Conservation (phyloP, 2,888 invertebrate species). For the Pristionchus fissidentatus region DNA sequence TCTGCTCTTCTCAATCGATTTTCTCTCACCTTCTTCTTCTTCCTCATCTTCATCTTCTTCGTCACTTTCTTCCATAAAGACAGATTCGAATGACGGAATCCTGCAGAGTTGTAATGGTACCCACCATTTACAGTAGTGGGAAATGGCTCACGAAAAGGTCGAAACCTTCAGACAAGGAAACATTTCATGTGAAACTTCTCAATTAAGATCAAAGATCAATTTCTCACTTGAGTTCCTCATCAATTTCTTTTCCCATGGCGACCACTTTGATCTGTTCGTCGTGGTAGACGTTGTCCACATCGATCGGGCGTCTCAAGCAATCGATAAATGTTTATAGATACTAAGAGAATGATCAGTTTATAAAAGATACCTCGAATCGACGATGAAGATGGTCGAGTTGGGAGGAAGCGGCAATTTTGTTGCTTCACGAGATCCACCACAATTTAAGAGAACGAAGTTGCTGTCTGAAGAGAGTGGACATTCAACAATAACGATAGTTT, state of each 20-base stretch:
- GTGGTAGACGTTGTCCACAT: slow-evolving; percentile 70
- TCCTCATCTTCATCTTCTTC: slow-evolving; percentile 47
- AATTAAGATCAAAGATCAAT: neutral
- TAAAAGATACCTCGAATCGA: slow-evolving; percentile 61
- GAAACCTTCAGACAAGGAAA: neutral
- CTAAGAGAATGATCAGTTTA: too few relatives aligned
- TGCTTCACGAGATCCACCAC: slow-evolving; percentile 64
- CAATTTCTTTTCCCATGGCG: slow-evolving; percentile 53
- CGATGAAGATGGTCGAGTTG: slow-evolving; percentile 57
- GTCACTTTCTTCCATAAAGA: slow-evolving; percentile 30
- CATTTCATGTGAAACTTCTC: neutral
- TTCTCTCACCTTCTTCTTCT: slow-evolving; percentile 19
- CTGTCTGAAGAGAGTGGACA: neutral
- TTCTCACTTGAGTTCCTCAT: slow-evolving; percentile 46
- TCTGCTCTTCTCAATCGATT: slow-evolving; percentile 35
- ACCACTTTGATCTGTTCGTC: slow-evolving; percentile 57
- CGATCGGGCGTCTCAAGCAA: slow-evolving; percentile 57
- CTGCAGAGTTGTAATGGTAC: too few relatives aligned
- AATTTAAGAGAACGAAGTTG: slow-evolving; percentile 66
- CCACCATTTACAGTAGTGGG: too few relatives aligned
- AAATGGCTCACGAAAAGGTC: too few relatives aligned
- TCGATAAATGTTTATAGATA: neutral
- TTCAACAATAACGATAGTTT: neutral
- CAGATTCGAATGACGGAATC: slow-evolving; percentile 7
- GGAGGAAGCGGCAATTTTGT: slow-evolving; percentile 57